phyloP scores from a whole-genome alignment of 1,140 invertebrate genomes.

The Ruditapes philippinarum region DNA sequence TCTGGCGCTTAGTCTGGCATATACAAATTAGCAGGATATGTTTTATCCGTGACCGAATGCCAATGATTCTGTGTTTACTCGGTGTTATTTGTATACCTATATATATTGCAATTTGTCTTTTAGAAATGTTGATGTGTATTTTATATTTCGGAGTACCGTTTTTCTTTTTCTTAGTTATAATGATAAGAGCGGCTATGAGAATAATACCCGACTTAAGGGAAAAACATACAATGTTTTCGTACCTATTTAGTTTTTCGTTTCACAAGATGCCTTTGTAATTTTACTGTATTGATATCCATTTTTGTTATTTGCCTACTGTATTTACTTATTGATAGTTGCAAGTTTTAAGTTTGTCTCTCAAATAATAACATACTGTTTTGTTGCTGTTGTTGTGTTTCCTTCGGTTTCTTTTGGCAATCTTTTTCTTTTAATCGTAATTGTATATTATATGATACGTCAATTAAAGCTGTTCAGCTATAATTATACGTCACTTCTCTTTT shows the following conservation, averaged over 20 bases:
- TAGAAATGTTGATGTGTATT: slow-evolving; percentile 13
- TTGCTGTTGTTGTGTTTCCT: slow-evolving; percentile 2
- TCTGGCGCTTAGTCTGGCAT: slow-evolving; percentile 1
- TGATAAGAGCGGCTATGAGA: background rate
- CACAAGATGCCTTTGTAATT: background rate
- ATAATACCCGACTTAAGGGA: background rate
- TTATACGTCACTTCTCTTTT: background rate
- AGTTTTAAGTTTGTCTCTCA: background rate
- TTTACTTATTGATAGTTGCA: background rate
- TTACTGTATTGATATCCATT: background rate
- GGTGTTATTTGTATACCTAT: background rate
- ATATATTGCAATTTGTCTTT: background rate
- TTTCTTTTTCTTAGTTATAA: background rate
- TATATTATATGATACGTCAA: slow-evolving; percentile 21
- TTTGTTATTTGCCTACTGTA: background rate
- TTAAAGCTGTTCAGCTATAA: background rate
- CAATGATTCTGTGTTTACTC: background rate
- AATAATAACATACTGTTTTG: slow-evolving; percentile 11
- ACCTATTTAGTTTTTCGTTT: background rate
- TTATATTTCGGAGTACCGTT: slow-evolving; percentile 22
- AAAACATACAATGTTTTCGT: background rate
- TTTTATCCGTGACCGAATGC: background rate
- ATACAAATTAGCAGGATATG: background rate
- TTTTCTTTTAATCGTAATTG: slow-evolving; percentile 34
- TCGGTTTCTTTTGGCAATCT: slow-evolving; percentile 24